Conservation (phyloP, 2,113 vertebrate species). For the Phalacrocorax pelagicus region DNA sequence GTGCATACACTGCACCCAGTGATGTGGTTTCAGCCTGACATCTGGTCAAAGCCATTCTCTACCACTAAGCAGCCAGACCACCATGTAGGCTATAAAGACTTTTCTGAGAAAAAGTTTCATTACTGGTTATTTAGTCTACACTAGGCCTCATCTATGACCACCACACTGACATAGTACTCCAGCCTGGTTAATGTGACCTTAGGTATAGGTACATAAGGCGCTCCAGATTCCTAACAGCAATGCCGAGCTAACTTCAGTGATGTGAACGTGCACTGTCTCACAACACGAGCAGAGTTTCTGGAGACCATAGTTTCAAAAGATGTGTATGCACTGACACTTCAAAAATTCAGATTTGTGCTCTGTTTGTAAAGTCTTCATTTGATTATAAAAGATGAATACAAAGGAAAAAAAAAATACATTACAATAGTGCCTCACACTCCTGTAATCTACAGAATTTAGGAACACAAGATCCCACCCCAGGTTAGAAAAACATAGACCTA, state of each 20-base stretch:
- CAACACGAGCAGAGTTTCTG: not conserved
- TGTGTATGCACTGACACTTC: not conserved
- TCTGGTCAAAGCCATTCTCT: not conserved
- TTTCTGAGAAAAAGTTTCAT: not conserved
- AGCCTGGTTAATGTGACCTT: not conserved
- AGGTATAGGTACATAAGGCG: not conserved
- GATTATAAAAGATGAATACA: not conserved
- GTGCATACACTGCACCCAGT: not conserved
- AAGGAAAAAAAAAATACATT: not conserved
- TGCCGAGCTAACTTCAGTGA: not conserved
- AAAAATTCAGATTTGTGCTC: not conserved
- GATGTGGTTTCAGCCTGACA: not conserved
- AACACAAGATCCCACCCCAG: not conserved
- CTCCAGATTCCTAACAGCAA: not conserved
- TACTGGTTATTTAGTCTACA: not conserved
- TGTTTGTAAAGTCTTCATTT: not conserved
- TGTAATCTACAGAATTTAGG: not conserved
- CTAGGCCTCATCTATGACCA: not conserved
- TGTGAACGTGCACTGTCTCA: not conserved
- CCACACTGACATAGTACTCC: not conserved
- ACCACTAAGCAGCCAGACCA: not conserved
- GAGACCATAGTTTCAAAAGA: not conserved
- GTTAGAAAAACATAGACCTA: not conserved
- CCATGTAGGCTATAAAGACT: rapidly evolving
- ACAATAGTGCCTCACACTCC: not conserved